phyloP scores from a whole-genome alignment of 2,113 vertebrate species.

The Percopsis transmontana region DNA sequence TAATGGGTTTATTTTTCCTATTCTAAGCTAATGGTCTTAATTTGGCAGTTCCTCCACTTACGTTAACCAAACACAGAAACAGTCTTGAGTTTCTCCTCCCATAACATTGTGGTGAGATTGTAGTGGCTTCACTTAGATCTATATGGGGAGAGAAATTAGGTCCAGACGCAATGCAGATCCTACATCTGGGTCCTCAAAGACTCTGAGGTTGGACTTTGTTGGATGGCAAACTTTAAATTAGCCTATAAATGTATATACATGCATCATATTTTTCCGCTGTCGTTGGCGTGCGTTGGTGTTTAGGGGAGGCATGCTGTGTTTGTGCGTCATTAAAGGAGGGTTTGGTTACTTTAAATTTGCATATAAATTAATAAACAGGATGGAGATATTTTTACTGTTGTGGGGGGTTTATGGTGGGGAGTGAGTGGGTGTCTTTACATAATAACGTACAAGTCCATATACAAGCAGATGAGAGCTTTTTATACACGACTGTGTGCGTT shows the following conservation, averaged over 20 bases:
- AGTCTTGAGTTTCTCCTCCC: constrained; percentile 53
- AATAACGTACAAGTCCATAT: constrained; percentile 13
- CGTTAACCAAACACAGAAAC: constrained; percentile 56
- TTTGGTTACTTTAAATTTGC: constrained; percentile 27
- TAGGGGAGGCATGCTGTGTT: background rate
- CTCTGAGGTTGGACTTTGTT: constrained; percentile 70
- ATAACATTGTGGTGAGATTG: constrained; percentile 60
- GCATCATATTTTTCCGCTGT: constrained; percentile 41
- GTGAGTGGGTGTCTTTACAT: background rate
- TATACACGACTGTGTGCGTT: background rate
- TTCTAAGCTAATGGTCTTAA: constrained; percentile 35
- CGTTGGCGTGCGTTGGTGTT: constrained; percentile 3
- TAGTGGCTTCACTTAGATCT: constrained; percentile 37
- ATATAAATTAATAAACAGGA: constrained; percentile 43
- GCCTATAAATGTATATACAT: constrained; percentile 63
- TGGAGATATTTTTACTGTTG: constrained; percentile 42
- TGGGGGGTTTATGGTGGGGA: constrained; percentile 5
- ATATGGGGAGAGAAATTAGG: constrained; percentile 61
- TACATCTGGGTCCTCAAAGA: constrained; percentile 72
- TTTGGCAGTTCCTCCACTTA: constrained; percentile 46
- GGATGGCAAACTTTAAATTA: constrained; percentile 69
- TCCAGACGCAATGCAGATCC: constrained; percentile 53
- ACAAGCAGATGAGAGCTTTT: constrained; percentile 18
- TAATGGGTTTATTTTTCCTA: constrained; percentile 54
- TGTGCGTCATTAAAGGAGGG: background rate